phyloP scores from a whole-genome alignment of 2,797 vertebrate genomes.

The Ctenochaetus hawaiiensis region DNA sequence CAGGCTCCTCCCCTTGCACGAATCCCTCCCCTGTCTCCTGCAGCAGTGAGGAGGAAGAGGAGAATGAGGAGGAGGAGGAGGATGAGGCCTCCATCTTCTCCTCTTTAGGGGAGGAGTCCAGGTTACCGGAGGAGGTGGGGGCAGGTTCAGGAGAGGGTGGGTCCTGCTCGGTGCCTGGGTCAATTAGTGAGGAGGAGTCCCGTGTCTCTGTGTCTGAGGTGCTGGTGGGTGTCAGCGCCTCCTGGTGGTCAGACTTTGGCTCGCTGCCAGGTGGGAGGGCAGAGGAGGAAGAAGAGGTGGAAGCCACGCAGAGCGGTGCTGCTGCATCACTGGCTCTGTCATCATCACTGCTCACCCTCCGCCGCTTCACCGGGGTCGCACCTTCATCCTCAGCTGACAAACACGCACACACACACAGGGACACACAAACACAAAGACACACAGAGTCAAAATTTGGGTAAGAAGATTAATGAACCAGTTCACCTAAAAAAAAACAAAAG shows the following conservation, averaged over 20 bases:
- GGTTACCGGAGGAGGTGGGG: slow-evolving; percentile 71
- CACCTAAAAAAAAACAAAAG: neutral
- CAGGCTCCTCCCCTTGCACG: slow-evolving; percentile 68
- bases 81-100: slow-evolving; percentile 93
- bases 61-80: slow-evolving; percentile 77
- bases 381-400: slow-evolving; percentile 91
- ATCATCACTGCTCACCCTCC: slow-evolving; percentile 93
- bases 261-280: slow-evolving; percentile 78
- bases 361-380: slow-evolving; percentile 93
- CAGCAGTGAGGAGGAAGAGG: slow-evolving; percentile 81
- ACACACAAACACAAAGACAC: neutral
- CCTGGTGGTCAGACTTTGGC: slow-evolving; percentile 87
- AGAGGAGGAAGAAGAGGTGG: slow-evolving; percentile 60
- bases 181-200: slow-evolving; percentile 97
- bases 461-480: neutral
- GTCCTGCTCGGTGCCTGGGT: slow-evolving; percentile 97
- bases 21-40: slow-evolving; percentile 73
- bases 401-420: slow-evolving; percentile 31
- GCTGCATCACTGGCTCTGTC: slow-evolving; percentile 83
- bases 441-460: neutral
- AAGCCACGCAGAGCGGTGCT: slow-evolving; percentile 68
- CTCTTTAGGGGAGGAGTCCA: slow-evolving; percentile 84
- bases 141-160: slow-evolving; percentile 91
- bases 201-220: slow-evolving; percentile 96
- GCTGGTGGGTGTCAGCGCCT: slow-evolving; percentile 93